Evolutionary conservation across 92 coral and sea anemone genomes (phyloP).

Genomic region (Virgularia gustaviana): DNA sequence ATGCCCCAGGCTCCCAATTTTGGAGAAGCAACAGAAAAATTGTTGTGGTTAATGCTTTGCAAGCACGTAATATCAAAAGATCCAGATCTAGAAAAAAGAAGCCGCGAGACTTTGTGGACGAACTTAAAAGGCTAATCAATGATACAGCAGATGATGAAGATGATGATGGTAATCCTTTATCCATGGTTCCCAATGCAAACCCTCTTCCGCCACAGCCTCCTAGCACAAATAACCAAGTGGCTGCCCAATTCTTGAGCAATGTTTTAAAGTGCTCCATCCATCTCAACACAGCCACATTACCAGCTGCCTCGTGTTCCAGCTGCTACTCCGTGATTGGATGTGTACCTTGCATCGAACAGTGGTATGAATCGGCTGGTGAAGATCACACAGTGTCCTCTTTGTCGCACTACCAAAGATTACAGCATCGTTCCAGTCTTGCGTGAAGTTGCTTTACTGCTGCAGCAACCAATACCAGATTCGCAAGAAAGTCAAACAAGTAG

Average conservation of each 20-base stretch:
- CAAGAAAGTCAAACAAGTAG: slow-evolving; percentile 5
- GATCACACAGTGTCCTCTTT: slow-evolving; percentile 44
- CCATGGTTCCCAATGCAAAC: neutral
- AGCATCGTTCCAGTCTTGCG: slow-evolving; percentile 48
- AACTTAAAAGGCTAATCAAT: slow-evolving; percentile 20
- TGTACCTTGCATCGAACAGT: slow-evolving; percentile 54
- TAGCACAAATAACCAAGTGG: neutral
- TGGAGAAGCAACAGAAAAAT: slow-evolving; percentile 36
- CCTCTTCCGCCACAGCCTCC: slow-evolving; percentile 6
- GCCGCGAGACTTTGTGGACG: slow-evolving; percentile 22
- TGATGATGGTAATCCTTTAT: slow-evolving; percentile 7
- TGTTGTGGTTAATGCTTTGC: slow-evolving; percentile 6
- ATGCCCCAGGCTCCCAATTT: slow-evolving; percentile 40
- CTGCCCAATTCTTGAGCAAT: neutral
- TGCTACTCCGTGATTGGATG: slow-evolving; percentile 59
- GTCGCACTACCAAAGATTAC: slow-evolving; percentile 46
- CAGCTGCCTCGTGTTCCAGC: slow-evolving; percentile 52
- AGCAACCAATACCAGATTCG: slow-evolving; percentile 41
- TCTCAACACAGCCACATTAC: slow-evolving; percentile 9
- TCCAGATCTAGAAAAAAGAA: slow-evolving; percentile 8
- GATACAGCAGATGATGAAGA: slow-evolving; percentile 33
- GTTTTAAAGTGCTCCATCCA: neutral
- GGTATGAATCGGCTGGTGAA: slow-evolving; percentile 36
- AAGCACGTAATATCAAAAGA: slow-evolving; percentile 1
- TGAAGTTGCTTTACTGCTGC: slow-evolving; percentile 42